Base-by-base conservation (phyloP, 1,140 invertebrate genomes). In the Heliconius nattereri region DNA sequence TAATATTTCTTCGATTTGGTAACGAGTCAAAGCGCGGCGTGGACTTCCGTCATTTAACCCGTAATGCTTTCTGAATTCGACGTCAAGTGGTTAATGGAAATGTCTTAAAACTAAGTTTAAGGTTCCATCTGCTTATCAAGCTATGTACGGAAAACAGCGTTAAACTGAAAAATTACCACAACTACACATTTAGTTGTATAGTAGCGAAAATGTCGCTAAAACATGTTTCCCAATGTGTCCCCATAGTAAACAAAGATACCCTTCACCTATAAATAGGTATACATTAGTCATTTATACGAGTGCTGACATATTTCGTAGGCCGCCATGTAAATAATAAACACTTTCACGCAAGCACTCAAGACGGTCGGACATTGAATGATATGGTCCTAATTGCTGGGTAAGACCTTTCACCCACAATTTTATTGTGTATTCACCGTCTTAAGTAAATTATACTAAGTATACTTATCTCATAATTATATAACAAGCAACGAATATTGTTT, bases 341-440 rank as follows among this genome's bases (percentile, higher is more conserved):
- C 35, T n/a, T 75, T 54, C 20, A 77, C 40, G 52, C 73, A 57
- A 60, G 54, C 75, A 73, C 79, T 60, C 60, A 70, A 40, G 71
- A 60, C 76, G 73, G 73, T 73, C 66, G 78, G 83, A 82, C 83
- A 76, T 78, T 81, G 81, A 84, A 79, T 76, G 83, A 84, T 84
- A 81, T 77, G 72, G 71, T 80, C 77, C 74, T 84, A 82, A 81
- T 84, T 82, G 75, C 71, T 37, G 60, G 78, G 76, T 49, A 54
- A 40, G 77, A 73, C 81, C 78, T 73, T 74, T 45, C 13, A 49
- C 71, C 45, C 40, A 72, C 60, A 66, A 60, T 72, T 76, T 29
- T 82, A 70, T 79, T 77, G 73, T 78, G 74, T 70, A 71, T 16
- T 66, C 11, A 16, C 13, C 60, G 13, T 66, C 60, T 66, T 29